Percentiles rank a stretch among this genome's conserved stretches.
These are phyloP conservation scores for Caloenas nicobarica DNA, from an alignment of 2,113 vertebrate genomes.

Conservation along the genomic window DNA sequence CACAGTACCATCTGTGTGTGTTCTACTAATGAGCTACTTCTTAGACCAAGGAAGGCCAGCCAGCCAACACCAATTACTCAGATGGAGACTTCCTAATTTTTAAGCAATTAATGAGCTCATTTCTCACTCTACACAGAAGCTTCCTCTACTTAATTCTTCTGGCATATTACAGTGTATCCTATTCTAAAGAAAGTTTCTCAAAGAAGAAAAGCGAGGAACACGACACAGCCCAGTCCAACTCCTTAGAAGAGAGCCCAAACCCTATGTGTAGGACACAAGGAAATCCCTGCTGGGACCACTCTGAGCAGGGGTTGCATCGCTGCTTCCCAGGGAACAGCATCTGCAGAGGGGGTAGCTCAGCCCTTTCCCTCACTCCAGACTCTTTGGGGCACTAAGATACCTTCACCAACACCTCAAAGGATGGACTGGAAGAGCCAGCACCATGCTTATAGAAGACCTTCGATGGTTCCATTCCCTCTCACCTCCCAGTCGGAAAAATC, in stretches of 20 bases:
- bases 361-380: background rate
- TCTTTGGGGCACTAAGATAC: background rate
- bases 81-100: constrained; percentile 72
- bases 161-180: constrained; percentile 3
- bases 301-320: background rate
- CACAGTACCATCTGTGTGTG: constrained; percentile 72
- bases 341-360: background rate
- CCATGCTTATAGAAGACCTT: background rate
- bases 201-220: background rate
- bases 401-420: background rate
- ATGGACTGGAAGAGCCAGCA: background rate
- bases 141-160: constrained; percentile 57
- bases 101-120: constrained; percentile 66
- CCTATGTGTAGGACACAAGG: rapidly evolving
- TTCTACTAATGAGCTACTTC: constrained; percentile 73
- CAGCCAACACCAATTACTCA: constrained; percentile 72
- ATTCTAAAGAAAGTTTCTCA: background rate
- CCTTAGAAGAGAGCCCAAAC: background rate
- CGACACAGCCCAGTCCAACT: background rate
- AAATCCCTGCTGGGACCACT: background rate
- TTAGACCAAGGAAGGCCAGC: constrained; percentile 61
- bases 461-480: background rate
- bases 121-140: constrained; percentile 35
- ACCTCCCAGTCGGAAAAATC: background rate
- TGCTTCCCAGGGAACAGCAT: background rate